A percentile compares a stretch with the other conserved stretches of the same genome.
phyloP scores from a whole-genome alignment of 2,888 invertebrate species.

The Meteorus cinctellus region DNA sequence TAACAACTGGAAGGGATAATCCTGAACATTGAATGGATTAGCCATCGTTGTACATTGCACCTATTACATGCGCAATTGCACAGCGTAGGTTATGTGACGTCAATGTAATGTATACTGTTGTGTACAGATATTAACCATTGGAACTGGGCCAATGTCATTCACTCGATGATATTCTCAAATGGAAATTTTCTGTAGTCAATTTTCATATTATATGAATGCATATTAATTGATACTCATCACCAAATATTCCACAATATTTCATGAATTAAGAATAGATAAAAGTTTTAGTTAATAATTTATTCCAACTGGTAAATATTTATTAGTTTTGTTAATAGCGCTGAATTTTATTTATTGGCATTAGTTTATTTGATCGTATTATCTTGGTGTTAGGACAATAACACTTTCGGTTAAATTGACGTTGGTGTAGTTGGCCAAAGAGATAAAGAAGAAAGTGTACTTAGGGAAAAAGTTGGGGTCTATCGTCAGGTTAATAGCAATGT shows the following conservation, averaged over 20 bases:
- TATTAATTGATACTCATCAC: not conserved
- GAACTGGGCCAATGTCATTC: slow-evolving; percentile 14
- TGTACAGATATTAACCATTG: not conserved
- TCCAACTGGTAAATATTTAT: not conserved
- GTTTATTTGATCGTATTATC: not conserved
- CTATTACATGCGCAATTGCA: not conserved
- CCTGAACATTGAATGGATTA: not conserved
- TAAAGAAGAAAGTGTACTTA: not conserved
- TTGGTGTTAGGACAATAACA: not conserved
- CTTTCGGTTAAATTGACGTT: not conserved
- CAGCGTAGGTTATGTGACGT: not conserved
- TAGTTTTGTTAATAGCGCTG: not conserved
- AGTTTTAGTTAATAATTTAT: not conserved
- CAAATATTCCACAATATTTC: not conserved
- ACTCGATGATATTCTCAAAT: not conserved
- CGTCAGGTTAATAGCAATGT: not conserved
- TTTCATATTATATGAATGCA: not conserved
- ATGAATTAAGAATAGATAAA: not conserved
- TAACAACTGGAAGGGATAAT: not conserved
- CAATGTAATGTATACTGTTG: slow-evolving; percentile 9
- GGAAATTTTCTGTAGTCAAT: not conserved
- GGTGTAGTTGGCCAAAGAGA: not conserved
- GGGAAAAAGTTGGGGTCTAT: not conserved
- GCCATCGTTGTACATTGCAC: not conserved
- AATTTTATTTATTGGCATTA: not conserved